These are phyloP conservation scores for Epinotia bilunana DNA, from an alignment of 2,888 invertebrate genomes.

Conservation along the genomic window DNA sequence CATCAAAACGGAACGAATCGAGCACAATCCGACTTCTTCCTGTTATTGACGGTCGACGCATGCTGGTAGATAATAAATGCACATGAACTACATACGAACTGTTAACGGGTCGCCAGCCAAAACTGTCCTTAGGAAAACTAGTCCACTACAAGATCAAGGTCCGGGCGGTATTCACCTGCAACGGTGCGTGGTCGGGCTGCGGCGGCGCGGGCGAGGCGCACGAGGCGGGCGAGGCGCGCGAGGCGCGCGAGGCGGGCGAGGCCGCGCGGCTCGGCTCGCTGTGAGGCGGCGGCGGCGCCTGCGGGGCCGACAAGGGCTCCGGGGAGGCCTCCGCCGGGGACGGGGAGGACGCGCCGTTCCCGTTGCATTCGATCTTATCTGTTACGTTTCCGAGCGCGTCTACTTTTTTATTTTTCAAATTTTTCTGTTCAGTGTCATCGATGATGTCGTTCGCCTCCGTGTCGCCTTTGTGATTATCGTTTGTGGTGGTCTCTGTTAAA, in stretches of 20 bases:
- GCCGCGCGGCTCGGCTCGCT: constrained; percentile 51
- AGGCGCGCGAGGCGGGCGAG: constrained; percentile 39
- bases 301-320: constrained; percentile 25
- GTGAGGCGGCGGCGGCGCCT: constrained; percentile 54
- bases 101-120: constrained; percentile 69
- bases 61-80: constrained; percentile 74
- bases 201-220: constrained; percentile 49
- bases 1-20: constrained; percentile 54
- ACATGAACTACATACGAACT: constrained; percentile 76
- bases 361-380: constrained; percentile 61
- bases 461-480: constrained; percentile 48
- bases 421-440: constrained; percentile 54
- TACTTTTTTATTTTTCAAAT: constrained; percentile 59
- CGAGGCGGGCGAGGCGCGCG: constrained; percentile 44
- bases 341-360: constrained; percentile 52
- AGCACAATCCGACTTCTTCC: constrained; percentile 67
- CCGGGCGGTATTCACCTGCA: constrained; percentile 78
- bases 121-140: constrained; percentile 71
- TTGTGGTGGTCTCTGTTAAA: constrained; percentile 38
- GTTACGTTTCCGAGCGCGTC: constrained; percentile 53
- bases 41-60: constrained; percentile 73
- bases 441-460: constrained; percentile 49
- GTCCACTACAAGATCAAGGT: constrained; percentile 78
- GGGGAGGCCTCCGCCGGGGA: constrained; percentile 7
- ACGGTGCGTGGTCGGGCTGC: constrained; percentile 49